Percentiles rank a stretch among this genome's conserved stretches.
Conservation (phyloP, 2,888 invertebrate species). For the Harmothoe impar region DNA sequence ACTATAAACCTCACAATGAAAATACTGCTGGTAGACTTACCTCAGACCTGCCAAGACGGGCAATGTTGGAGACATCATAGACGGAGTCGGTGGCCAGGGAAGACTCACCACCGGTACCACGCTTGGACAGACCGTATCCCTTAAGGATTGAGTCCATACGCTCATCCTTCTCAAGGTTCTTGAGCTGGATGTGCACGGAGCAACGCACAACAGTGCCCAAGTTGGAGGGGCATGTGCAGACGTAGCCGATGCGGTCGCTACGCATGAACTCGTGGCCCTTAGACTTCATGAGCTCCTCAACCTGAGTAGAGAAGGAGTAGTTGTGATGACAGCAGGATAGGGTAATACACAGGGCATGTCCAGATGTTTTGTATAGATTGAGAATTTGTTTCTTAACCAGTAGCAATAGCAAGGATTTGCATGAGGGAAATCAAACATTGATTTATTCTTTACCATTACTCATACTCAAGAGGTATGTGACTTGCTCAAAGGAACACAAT, state of each 20-base stretch:
- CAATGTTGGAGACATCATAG: constrained; percentile 71
- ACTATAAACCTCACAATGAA: background rate
- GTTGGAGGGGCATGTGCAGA: constrained; percentile 73
- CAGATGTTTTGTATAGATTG: too few species aligned
- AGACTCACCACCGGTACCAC: constrained; percentile 72
- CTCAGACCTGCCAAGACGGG: constrained; percentile 70
- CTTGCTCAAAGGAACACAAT: too few species aligned
- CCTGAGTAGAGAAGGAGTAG: constrained; percentile 34
- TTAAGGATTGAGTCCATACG: constrained; percentile 69
- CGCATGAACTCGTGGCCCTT: constrained; percentile 70
- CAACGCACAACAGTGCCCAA: constrained; percentile 72
- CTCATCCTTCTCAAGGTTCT: constrained; percentile 67
- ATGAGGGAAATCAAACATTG: too few species aligned
- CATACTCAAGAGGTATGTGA: too few species aligned
- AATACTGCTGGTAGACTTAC: constrained; percentile 39
- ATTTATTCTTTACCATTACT: too few species aligned
- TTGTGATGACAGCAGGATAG: too few species aligned
- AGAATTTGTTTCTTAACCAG: too few species aligned
- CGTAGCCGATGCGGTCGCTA: constrained; percentile 72
- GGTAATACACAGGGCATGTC: too few species aligned
- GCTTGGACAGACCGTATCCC: constrained; percentile 69
- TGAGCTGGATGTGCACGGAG: constrained; percentile 71
- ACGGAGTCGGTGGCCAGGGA: constrained; percentile 69
- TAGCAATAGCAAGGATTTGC: too few species aligned
- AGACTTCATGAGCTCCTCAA: constrained; percentile 89